These are phyloP conservation scores for Hartigia nigra DNA, from an alignment of 2,888 invertebrate genomes.

Conservation along the genomic window DNA sequence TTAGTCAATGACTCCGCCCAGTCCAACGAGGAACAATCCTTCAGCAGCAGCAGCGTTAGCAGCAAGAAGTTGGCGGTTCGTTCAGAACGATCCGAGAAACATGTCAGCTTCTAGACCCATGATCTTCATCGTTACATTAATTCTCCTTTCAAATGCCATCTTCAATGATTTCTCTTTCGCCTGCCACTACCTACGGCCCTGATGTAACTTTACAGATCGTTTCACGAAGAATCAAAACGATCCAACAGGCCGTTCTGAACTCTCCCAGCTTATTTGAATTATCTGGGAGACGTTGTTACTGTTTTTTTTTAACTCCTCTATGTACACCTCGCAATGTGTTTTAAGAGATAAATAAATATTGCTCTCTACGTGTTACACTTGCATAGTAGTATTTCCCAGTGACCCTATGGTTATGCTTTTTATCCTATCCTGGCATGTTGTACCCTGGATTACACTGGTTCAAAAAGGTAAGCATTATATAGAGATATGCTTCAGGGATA, in stretches of 20 bases:
- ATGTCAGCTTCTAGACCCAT: constrained; percentile 57
- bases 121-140: background rate
- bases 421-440: background rate
- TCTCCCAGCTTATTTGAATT: background rate
- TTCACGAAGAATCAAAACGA: background rate
- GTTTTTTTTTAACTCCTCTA: constrained; percentile 1
- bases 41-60: constrained; percentile 35
- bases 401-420: background rate
- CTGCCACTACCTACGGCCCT: background rate
- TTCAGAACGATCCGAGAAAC: constrained; percentile 56
- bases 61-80: constrained; percentile 53
- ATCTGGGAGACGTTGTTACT: background rate
- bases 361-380: background rate
- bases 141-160: background rate
- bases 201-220: background rate
- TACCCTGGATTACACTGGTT: background rate
- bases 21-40: constrained; percentile 63
- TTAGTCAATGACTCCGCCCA: constrained; percentile 72
- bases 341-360: constrained; percentile 5
- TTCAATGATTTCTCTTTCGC: background rate
- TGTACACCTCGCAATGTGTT: constrained; percentile 2
- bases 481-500: background rate
- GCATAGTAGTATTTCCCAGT: background rate
- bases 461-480: background rate
- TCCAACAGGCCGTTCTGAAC: background rate